Conservation (phyloP, 2,888 invertebrate species). For the Habrosyne pyritoides region DNA sequence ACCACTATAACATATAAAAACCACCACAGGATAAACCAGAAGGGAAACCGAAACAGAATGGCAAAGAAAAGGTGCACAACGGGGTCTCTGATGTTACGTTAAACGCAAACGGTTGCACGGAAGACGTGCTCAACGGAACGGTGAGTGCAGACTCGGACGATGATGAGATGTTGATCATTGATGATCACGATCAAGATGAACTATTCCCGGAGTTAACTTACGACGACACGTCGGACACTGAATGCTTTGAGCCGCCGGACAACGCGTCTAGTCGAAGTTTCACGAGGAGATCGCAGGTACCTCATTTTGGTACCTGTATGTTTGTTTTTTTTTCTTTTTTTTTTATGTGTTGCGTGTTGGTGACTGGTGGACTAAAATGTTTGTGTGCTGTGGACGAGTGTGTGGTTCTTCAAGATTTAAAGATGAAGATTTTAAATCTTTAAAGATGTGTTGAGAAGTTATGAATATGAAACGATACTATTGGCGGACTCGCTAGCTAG, state of each 20-base stretch:
- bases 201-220: constrained; percentile 78
- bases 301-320: constrained; percentile 37
- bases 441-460: too few relatives aligned
- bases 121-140: constrained; percentile 47
- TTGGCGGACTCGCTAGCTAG: too few relatives aligned
- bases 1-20: not conserved
- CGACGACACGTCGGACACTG: constrained; percentile 69
- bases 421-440: too few relatives aligned
- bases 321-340: constrained; percentile 22
- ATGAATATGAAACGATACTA: too few relatives aligned
- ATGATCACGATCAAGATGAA: constrained; percentile 66
- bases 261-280: constrained; percentile 60
- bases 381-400: not conserved
- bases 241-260: constrained; percentile 58
- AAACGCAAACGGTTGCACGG: constrained; percentile 33
- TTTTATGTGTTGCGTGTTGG: constrained; percentile 7
- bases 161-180: constrained; percentile 53
- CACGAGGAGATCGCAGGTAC: constrained; percentile 77
- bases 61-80: constrained; percentile 42
- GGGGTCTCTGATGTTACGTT: constrained; percentile 42
- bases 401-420: not conserved
- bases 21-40: not conserved
- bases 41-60: constrained; percentile 50
- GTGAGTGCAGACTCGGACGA: constrained; percentile 62
- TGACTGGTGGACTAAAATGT: not conserved